phyloP scores from a whole-genome alignment of 2,888 invertebrate genomes.

The Tupiocoris notatus region DNA sequence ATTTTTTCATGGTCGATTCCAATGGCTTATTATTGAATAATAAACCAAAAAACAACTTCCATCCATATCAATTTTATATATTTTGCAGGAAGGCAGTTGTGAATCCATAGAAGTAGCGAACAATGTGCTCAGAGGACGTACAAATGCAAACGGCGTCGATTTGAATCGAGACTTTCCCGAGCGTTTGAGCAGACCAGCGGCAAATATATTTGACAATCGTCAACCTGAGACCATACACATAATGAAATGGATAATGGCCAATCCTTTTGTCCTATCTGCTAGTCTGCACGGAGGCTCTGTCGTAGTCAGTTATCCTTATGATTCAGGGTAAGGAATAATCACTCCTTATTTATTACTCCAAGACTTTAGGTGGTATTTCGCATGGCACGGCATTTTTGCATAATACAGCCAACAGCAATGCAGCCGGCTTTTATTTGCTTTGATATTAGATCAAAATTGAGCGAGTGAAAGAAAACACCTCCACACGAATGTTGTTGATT shows the following conservation, averaged over 20 bases:
- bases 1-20: too few relatives aligned
- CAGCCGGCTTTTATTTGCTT: too few relatives aligned
- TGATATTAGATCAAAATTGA: too few relatives aligned
- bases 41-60: too few relatives aligned
- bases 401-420: too few relatives aligned
- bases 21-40: too few relatives aligned
- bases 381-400: too few relatives aligned
- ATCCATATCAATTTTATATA: too few relatives aligned
- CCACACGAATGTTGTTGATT: too few relatives aligned
- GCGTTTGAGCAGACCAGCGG: slow-evolving; percentile 63
- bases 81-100: slow-evolving; percentile 45
- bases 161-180: slow-evolving; percentile 92
- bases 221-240: slow-evolving; percentile 87
- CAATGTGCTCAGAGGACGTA: slow-evolving; percentile 63
- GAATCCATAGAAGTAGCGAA: slow-evolving; percentile 9
- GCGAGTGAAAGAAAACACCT: too few relatives aligned
- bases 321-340: slow-evolving; percentile 67
- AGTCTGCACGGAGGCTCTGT: slow-evolving; percentile 96
- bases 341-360: too few relatives aligned
- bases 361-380: too few relatives aligned
- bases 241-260: slow-evolving; percentile 82
- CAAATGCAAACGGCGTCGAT: slow-evolving; percentile 78
- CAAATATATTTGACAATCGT: slow-evolving; percentile 60
- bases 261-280: slow-evolving; percentile 89
- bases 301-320: slow-evolving; percentile 97